These are phyloP conservation scores for Sigmodon hispidus DNA, from an alignment of 2,113 vertebrate species.

Conservation along the genomic window DNA sequence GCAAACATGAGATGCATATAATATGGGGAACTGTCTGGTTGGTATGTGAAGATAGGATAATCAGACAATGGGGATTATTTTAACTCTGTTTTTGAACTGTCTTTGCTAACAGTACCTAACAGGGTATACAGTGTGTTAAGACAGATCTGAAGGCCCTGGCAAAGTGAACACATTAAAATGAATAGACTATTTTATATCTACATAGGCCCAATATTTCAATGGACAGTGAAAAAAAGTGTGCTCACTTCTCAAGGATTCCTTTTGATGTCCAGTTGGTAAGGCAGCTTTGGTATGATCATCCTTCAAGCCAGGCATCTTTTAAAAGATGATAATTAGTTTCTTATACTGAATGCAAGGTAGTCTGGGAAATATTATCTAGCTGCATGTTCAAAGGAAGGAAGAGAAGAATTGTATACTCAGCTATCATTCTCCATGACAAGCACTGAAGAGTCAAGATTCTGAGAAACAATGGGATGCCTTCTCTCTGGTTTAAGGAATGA, in stretches of 20 bases:
- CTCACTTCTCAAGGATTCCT: background rate
- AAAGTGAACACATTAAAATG: background rate
- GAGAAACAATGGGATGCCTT: background rate
- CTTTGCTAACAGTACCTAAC: conserved; percentile 69
- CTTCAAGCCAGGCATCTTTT: background rate
- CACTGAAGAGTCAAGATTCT: background rate
- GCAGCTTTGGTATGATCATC: background rate
- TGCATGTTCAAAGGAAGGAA: background rate
- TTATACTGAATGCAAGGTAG: background rate
- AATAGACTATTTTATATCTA: background rate
- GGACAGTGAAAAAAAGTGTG: background rate
- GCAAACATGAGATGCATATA: background rate
- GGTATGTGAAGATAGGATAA: conserved; percentile 55
- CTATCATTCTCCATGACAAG: background rate
- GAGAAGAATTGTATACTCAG: background rate
- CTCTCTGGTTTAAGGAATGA: background rate
- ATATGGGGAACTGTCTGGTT: background rate
- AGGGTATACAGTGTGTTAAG: conserved; percentile 68
- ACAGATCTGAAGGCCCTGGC: background rate
- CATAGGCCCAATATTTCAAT: background rate
- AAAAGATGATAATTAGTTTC: background rate
- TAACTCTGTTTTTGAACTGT: conserved; percentile 60
- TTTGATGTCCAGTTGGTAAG: background rate
- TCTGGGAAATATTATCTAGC: background rate
- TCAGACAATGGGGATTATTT: conserved; percentile 66